Percentiles rank a stretch among this genome's conserved stretches.
Evolutionary conservation across 1,140 invertebrate genomes (phyloP).

Genomic region (Maconellicoccus hirsutus): DNA sequence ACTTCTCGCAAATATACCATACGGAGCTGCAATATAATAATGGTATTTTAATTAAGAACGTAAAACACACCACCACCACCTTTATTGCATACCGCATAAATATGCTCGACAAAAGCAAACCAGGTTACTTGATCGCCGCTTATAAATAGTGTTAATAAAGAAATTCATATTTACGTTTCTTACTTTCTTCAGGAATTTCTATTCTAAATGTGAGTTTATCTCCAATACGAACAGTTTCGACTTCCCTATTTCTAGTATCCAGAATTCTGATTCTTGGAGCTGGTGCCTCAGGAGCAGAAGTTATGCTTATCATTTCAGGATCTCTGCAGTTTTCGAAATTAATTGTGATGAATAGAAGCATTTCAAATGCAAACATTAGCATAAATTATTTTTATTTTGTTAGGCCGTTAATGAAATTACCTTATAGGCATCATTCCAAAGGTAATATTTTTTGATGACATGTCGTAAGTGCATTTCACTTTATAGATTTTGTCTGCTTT

Average conservation of each 20-base stretch:
- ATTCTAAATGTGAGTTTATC: slow-evolving; percentile 90
- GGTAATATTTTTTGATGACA: slow-evolving; percentile 90
- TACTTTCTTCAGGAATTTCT: slow-evolving; percentile 90
- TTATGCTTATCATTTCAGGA: slow-evolving; percentile 90
- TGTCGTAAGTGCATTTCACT: slow-evolving; percentile 91
- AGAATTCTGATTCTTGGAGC: slow-evolving; percentile 85
- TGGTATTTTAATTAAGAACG: background rate
- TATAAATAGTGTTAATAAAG: slow-evolving; percentile 21
- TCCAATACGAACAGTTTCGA: slow-evolving; percentile 86
- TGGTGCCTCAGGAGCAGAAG: slow-evolving; percentile 84
- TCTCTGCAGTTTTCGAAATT: slow-evolving; percentile 45
- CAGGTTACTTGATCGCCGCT: background rate
- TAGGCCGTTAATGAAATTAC: slow-evolving; percentile 35
- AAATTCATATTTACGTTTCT: slow-evolving; percentile 34
- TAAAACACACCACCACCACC: background rate
- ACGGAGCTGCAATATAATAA: slow-evolving; percentile 56
- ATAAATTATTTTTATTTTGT: background rate
- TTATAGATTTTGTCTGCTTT: slow-evolving; percentile 95
- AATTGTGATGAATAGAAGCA: background rate
- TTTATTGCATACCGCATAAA: too few relatives aligned
- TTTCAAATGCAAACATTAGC: too few relatives aligned
- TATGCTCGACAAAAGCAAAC: background rate
- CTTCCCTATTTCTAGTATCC: slow-evolving; percentile 69
- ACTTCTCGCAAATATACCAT: slow-evolving; percentile 88
- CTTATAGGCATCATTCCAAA: slow-evolving; percentile 95